Base-by-base conservation (phyloP, 1,140 invertebrate genomes). In the Drosophila setifemur region DNA sequence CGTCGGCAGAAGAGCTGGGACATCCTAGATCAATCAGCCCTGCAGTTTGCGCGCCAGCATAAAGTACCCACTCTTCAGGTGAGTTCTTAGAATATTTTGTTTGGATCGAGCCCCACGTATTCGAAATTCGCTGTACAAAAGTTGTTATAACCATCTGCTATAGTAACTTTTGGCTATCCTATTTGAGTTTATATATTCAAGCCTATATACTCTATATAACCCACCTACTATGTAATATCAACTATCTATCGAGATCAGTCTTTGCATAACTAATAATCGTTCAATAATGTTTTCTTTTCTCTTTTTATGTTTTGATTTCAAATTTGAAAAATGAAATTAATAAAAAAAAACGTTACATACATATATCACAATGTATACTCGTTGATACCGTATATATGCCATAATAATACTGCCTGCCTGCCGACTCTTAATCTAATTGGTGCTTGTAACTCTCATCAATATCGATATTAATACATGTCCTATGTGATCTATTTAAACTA, bases 1-100 rank as follows among this genome's bases (percentile, higher is more conserved):
- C 58, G 95, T n/a, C 92, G 96, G n/a, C 97, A 98, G 91, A 98
- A 98, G 90, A 97, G 96, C 1, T 98, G 97, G 95, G 97, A 98
- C 91, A 91, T 97, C 31, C 91, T 97, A 3, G 97, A 98, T 89
- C 96, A 97, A 83, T 93, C 93, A 12, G 95, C 95, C 1, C 91
- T 97, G 49, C 93, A 93, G 37, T 95, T 95, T 73, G 94, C 95
- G 0, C 91, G 92, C 33, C 93, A 93, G 57, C 92, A 94, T 45
- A 95, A 95, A 90, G 93, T 94, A 61, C 92, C 93, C 12, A 90
- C 92, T 8, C 93, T 95, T 85, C 95, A 95, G 94, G 95, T 95
- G 90, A 92, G 57, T 9, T 39, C 1, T 11, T 16, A 7, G 3
- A 3, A 35, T 21, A 12, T 8, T n/a, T 1, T 6, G 1, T 0